Percentiles rank a stretch among this genome's conserved stretches.
These are phyloP conservation scores for Hypotaenidia philippensis DNA, from an alignment of 2,797 vertebrate species.

Conservation along the genomic window DNA sequence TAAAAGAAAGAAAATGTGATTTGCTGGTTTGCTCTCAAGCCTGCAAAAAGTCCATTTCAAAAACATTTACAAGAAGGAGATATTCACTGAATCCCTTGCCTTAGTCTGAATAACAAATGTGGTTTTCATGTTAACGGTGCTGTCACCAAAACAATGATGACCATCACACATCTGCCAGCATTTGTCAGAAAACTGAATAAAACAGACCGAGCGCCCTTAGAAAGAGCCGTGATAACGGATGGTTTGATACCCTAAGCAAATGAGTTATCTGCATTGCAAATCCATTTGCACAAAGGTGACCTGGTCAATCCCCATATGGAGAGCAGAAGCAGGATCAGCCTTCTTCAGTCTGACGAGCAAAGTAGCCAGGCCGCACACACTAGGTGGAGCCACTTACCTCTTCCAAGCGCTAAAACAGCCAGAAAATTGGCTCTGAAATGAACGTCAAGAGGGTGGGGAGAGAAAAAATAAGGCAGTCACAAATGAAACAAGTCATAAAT, in stretches of 20 bases:
- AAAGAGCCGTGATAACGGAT: conserved; percentile 38
- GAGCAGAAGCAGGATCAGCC: neutral
- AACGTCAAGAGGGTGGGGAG: neutral
- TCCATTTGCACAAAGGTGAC: conserved; percentile 43
- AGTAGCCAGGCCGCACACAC: conserved; percentile 28
- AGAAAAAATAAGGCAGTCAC: neutral
- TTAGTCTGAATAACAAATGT: conserved; percentile 74
- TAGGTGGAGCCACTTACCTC: conserved; percentile 71
- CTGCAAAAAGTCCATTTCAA: conserved; percentile 3
- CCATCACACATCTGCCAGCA: conserved; percentile 60
- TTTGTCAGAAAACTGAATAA: conserved; percentile 60
- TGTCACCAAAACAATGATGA: conserved; percentile 49
- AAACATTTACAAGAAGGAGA: conserved; percentile 27
- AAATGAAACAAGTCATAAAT: neutral
- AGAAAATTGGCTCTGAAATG: neutral
- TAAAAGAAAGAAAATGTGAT: neutral
- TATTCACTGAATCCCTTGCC: conserved; percentile 8
- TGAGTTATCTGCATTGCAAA: conserved; percentile 58
- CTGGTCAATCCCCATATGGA: conserved; percentile 40
- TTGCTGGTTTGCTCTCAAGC: neutral
- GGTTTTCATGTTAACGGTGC: conserved; percentile 71
- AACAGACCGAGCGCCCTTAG: conserved; percentile 5
- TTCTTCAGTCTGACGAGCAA: neutral
- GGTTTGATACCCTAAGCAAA: conserved; percentile 60
- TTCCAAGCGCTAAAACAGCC: neutral